These are phyloP conservation scores for Mamestra brassicae DNA, from an alignment of 2,888 invertebrate genomes.

Conservation along the genomic window DNA sequence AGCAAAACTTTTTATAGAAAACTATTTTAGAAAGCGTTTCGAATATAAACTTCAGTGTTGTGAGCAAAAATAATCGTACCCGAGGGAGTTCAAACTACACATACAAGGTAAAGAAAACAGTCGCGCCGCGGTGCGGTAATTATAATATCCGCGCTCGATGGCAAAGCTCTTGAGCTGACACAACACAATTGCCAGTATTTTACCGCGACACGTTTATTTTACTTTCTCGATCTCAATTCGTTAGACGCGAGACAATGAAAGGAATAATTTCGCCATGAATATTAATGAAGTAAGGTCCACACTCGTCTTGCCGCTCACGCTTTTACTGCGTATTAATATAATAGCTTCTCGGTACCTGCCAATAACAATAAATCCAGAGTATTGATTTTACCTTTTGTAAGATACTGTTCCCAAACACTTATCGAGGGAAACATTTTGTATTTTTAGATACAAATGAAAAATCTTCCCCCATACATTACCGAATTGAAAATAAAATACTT, in stretches of 20 bases:
- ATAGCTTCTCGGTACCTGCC: slow-evolving; percentile 73
- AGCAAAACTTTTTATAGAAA: slow-evolving; percentile 36
- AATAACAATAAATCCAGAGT: slow-evolving; percentile 76
- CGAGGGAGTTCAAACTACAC: slow-evolving; percentile 6
- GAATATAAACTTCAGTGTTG: slow-evolving; percentile 60
- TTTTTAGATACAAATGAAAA: background rate
- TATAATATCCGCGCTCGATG: slow-evolving; percentile 33
- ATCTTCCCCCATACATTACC: background rate
- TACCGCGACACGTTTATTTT: slow-evolving; percentile 77
- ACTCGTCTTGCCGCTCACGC: slow-evolving; percentile 80
- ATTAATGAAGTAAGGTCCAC: slow-evolving; percentile 86
- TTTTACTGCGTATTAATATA: slow-evolving; percentile 85
- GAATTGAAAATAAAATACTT: slow-evolving; percentile 14
- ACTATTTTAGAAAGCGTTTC: slow-evolving; percentile 31
- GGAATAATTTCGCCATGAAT: slow-evolving; percentile 88
- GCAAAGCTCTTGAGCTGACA: slow-evolving; percentile 58
- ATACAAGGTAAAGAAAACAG: slow-evolving; percentile 4
- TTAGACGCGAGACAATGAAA: slow-evolving; percentile 83
- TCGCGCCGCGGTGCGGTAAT: slow-evolving; percentile 33
- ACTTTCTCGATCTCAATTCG: slow-evolving; percentile 80
- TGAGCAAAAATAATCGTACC: slow-evolving; percentile 63
- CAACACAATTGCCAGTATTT: slow-evolving; percentile 74
- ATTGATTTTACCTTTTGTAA: slow-evolving; percentile 44
- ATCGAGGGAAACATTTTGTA: slow-evolving; percentile 1
- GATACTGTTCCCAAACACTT: slow-evolving; percentile 13